Conservation (phyloP, 2,888 invertebrate genomes). For the Apantesis nais region DNA sequence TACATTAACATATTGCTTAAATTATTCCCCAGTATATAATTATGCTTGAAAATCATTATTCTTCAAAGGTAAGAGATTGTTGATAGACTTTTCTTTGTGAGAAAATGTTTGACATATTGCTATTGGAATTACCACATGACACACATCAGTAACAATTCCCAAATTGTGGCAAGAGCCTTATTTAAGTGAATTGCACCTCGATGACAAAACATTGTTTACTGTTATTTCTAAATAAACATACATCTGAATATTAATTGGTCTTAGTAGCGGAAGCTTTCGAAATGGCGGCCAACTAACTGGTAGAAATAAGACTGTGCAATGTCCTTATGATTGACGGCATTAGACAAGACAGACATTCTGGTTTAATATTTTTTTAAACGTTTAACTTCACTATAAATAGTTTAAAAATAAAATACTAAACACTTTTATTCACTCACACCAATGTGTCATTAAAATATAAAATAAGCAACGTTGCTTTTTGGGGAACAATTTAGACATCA, state of each 20-base stretch:
- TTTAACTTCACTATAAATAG: not conserved
- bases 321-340: not conserved
- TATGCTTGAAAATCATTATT: slow-evolving; percentile 45
- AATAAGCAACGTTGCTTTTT: not conserved
- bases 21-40: slow-evolving; percentile 36
- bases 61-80: slow-evolving; percentile 42
- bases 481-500: not conserved
- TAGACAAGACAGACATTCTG: not conserved
- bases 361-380: not conserved
- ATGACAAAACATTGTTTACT: not conserved
- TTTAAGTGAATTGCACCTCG: not conserved
- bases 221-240: not conserved
- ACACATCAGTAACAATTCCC: slow-evolving; percentile 17
- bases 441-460: too few relatives aligned
- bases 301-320: not conserved
- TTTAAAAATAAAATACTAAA: too few relatives aligned
- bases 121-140: slow-evolving; percentile 7
- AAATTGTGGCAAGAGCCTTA: slow-evolving; percentile 16
- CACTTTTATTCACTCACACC: too few relatives aligned
- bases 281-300: not conserved
- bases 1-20: slow-evolving; percentile 44
- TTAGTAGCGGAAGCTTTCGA: not conserved
- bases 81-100: slow-evolving; percentile 42
- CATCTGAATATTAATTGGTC: slow-evolving; percentile 2
- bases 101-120: slow-evolving; percentile 39